A percentile compares a stretch with the other conserved stretches of the same genome.
phyloP scores from a whole-genome alignment of 1,140 invertebrate species.

The Belonocnema kinseyi region DNA sequence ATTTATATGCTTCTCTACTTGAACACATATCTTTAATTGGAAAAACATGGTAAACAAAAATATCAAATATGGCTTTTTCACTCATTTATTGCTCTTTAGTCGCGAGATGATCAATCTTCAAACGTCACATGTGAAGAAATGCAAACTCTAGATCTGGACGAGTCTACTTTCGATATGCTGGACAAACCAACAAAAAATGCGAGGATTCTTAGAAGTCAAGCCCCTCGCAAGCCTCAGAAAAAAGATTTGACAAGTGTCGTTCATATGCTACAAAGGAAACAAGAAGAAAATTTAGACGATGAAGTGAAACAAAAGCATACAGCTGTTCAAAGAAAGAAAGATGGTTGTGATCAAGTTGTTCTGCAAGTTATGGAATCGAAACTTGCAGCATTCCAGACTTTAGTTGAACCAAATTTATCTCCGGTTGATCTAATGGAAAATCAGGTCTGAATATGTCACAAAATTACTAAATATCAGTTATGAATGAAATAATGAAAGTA shows the following conservation, averaged over 20 bases:
- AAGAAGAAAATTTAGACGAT: slow-evolving; percentile 56
- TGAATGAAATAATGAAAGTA: not conserved
- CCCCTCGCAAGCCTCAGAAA: slow-evolving; percentile 69
- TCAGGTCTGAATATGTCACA: slow-evolving; percentile 66
- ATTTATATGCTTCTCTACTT: too few relatives aligned
- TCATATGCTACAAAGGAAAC: slow-evolving; percentile 69
- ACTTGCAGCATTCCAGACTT: slow-evolving; percentile 71
- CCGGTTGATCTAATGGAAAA: slow-evolving; percentile 74
- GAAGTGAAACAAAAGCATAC: slow-evolving; percentile 34
- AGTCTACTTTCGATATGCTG: slow-evolving; percentile 30
- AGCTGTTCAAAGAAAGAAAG: slow-evolving; percentile 15
- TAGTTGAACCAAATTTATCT: slow-evolving; percentile 70
- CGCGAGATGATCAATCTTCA: slow-evolving; percentile 15
- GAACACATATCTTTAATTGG: too few relatives aligned
- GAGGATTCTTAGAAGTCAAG: slow-evolving; percentile 60
- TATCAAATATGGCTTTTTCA: not conserved
- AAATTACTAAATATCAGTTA: slow-evolving; percentile 22
- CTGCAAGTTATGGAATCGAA: slow-evolving; percentile 39
- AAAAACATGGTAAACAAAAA: too few relatives aligned
- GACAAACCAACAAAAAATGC: slow-evolving; percentile 65
- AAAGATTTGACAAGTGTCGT: slow-evolving; percentile 79
- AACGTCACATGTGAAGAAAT: not conserved
- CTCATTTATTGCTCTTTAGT: slow-evolving; percentile 31
- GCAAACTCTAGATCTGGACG: slow-evolving; percentile 1
- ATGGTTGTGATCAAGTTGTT: slow-evolving; percentile 10